Conservation (phyloP, 2,113 vertebrate genomes). For the Actenoides lindsayi region DNA sequence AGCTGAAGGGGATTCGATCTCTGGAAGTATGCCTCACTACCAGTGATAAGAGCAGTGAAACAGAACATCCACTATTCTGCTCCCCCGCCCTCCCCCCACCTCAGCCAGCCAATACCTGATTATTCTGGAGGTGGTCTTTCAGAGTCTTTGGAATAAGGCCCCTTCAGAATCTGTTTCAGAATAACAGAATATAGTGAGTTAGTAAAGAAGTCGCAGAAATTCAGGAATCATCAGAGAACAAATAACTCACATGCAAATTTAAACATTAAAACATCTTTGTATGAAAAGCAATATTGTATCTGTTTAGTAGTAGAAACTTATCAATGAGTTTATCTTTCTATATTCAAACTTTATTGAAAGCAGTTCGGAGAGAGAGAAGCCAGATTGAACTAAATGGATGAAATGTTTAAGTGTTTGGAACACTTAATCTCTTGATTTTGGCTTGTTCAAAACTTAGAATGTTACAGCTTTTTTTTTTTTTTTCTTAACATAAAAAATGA, state of each 20-base stretch:
- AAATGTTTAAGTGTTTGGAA: conserved; percentile 46
- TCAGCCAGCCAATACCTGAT: background rate
- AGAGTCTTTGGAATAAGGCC: background rate
- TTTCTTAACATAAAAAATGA: conserved; percentile 62
- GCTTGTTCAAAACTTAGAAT: conserved; percentile 39
- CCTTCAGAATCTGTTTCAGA: background rate
- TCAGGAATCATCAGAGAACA: background rate
- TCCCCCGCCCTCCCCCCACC: background rate
- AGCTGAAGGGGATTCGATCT: conserved; percentile 17
- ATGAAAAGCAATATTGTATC: background rate
- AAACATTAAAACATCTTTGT: too few relatives aligned
- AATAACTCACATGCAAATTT: background rate
- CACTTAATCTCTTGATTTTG: conserved; percentile 57
- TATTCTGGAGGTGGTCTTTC: background rate
- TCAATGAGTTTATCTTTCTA: conserved; percentile 21
- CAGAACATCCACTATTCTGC: background rate
- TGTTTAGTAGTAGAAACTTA: background rate
- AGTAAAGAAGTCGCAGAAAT: background rate
- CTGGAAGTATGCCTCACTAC: conserved; percentile 32
- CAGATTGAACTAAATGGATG: background rate
- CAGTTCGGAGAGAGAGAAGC: conserved; percentile 1
- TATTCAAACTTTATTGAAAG: conserved; percentile 30
- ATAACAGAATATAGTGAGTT: background rate
- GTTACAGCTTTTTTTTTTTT: conserved; percentile 67
- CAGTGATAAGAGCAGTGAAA: conserved; percentile 41